Evolutionary conservation across 35 echinoderm and acorn worm species (phyloP).

Genomic region (Lytechinus pictus): DNA sequence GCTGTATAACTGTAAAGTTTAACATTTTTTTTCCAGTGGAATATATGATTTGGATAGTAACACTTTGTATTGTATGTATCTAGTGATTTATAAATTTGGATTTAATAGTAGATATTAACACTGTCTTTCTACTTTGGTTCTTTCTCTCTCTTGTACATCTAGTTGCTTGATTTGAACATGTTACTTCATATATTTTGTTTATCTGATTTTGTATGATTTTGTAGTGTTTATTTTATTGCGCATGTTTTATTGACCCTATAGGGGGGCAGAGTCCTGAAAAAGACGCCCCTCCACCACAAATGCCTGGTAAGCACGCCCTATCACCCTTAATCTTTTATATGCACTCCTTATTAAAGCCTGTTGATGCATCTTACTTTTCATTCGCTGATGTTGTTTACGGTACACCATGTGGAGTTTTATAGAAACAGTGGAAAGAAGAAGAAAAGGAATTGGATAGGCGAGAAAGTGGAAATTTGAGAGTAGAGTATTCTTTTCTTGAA

Average conservation of each 20-base stretch:
- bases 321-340: neutral
- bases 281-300: neutral
- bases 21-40: neutral
- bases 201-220: neutral
- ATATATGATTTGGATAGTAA: neutral
- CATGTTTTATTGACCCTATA: constrained; percentile 34
- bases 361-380: neutral
- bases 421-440: too few species aligned
- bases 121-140: neutral
- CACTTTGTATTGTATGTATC: neutral
- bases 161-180: neutral
- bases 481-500: too few species aligned
- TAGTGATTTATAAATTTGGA: neutral
- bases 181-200: neutral
- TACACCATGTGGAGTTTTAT: too few species aligned
- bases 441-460: too few species aligned
- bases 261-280: constrained; percentile 38
- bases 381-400: too few species aligned
- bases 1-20: too few species aligned
- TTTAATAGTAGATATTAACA: neutral
- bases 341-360: neutral
- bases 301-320: neutral
- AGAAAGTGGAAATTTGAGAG: too few species aligned
- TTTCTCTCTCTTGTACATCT: neutral
- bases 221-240: neutral